Base-by-base conservation (phyloP, 2,888 invertebrate genomes). In the Capitulum mitella region DNA sequence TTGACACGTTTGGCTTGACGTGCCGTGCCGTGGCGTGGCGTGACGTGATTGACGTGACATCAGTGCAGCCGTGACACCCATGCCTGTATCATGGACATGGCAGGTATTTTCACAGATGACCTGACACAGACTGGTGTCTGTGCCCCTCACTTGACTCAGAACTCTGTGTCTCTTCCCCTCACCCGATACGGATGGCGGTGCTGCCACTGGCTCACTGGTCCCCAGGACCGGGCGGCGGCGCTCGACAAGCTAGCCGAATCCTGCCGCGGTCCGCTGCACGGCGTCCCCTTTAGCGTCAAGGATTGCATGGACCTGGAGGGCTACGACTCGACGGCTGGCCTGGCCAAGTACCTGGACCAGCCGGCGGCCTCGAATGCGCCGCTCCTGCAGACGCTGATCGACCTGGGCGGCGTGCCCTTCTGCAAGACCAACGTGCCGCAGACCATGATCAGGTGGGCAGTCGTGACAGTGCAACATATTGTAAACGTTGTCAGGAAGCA, bases 371-470 rank as follows among this genome's bases (percentile, higher is more conserved):
- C 43, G 22, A 77, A 81, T 46, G 77, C 81, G 19, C 79, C 78
- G n/a, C 22, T 80, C n/a, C 80, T 82, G 5, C 79, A 81, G 43
- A 81, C 82, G 22, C 80, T 86, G 16, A 82, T 80, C 34, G 80
- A 83, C 5, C 82, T 84, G 14, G 88, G 88, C 77, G 88, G 87
- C n/a, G 83, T 88, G 54, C 87, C 88, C 0, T 88, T 86, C 84
- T 86, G 85, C 37, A 84, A 85, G 81, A 88, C 87, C 16, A 87
- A 87, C 82, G 84, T 86, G 26, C 86, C 86, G 0, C 86, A 86
- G 80, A 79, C 75, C 6, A 26, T 46, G 34, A 5, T 77, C 34
- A 80, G 79, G 80, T 80, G 32, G 43, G 77, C n/a, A 22, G 46
- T 46, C 10, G 10, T 46, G 14, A 46, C 1, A 51, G 40, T 34